A percentile compares a stretch with the other conserved stretches of the same genome.
phyloP scores from a whole-genome alignment of 1,140 invertebrate genomes.

The Euura lappo region DNA sequence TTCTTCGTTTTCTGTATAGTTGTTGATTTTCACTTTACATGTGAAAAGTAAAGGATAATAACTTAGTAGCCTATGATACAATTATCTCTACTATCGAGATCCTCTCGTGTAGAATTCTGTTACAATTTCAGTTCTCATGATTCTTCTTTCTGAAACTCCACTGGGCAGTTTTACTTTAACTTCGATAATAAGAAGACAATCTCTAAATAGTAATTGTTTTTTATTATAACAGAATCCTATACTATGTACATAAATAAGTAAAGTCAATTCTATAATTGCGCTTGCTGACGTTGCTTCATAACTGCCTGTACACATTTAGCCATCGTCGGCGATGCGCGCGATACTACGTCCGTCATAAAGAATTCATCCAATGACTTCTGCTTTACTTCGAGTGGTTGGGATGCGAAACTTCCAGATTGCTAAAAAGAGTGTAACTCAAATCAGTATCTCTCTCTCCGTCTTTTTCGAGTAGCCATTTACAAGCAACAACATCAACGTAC shows the following conservation, averaged over 20 bases:
- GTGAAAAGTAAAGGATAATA: slow-evolving; percentile 4
- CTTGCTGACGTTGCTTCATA: slow-evolving; percentile 72
- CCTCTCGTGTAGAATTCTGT: slow-evolving; percentile 29
- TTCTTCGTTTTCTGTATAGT: background rate
- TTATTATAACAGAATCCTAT: slow-evolving; percentile 37
- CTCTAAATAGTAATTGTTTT: slow-evolving; percentile 20
- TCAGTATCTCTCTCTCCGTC: background rate
- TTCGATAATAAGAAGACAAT: slow-evolving; percentile 15
- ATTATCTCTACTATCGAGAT: slow-evolving; percentile 19
- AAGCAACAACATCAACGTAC: slow-evolving; percentile 54
- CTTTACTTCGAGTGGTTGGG: slow-evolving; percentile 76
- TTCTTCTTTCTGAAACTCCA: slow-evolving; percentile 16
- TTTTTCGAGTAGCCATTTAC: slow-evolving; percentile 8
- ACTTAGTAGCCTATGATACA: slow-evolving; percentile 25
- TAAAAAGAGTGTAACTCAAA: slow-evolving; percentile 52
- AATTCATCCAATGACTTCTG: slow-evolving; percentile 89
- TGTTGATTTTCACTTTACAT: slow-evolving; percentile 14
- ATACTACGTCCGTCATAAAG: slow-evolving; percentile 98
- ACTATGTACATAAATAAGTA: slow-evolving; percentile 39
- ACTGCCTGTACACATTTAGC: slow-evolving; percentile 96
- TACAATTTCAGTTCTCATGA: slow-evolving; percentile 24
- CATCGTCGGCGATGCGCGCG: slow-evolving; percentile 97
- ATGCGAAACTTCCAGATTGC: slow-evolving; percentile 63
- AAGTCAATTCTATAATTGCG: slow-evolving; percentile 53
- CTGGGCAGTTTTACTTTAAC: slow-evolving; percentile 18